Conservation (phyloP, 2,888 invertebrate species). For the Xestobium rufovillosum region DNA sequence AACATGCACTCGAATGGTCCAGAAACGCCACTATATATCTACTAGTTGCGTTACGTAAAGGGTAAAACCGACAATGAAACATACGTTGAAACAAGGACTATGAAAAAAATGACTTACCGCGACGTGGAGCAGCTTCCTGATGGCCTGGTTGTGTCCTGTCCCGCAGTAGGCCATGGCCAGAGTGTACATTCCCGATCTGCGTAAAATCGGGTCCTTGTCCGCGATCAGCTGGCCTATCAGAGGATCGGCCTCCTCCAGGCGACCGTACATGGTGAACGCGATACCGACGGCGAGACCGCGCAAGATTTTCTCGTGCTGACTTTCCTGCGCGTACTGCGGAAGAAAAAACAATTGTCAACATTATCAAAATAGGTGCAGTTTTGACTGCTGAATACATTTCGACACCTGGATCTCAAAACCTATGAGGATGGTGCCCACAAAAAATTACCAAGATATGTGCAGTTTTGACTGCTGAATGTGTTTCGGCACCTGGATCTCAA, state of each 20-base stretch:
- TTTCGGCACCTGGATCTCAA: too few species aligned
- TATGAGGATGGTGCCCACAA: too few species aligned
- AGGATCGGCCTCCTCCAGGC: conserved; percentile 93
- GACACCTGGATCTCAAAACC: too few species aligned
- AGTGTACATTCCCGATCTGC: conserved; percentile 96
- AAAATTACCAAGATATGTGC: too few species aligned
- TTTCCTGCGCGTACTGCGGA: conserved; percentile 79
- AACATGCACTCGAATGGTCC: too few species aligned
- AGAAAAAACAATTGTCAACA: conserved; percentile 11
- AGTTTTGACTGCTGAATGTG: too few species aligned
- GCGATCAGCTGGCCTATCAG: conserved; percentile 81
- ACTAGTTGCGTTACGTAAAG: too few species aligned
- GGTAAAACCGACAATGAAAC: too few species aligned
- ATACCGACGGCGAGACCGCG: conserved; percentile 96
- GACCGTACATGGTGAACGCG: conserved; percentile 92
- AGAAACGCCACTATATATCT: too few species aligned
- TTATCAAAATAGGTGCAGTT: neutral
- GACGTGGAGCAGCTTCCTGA: conserved; percentile 87
- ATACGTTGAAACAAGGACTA: too few species aligned
- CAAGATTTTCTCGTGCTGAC: conserved; percentile 97
- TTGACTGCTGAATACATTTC: too few species aligned
- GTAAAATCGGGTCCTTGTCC: conserved; percentile 91
- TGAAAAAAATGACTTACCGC: conserved; percentile 84
- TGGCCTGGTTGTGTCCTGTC: conserved; percentile 95
- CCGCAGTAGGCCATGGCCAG: conserved; percentile 98